Conservation (phyloP, 2,888 invertebrate genomes). For the Hesperia comma region DNA sequence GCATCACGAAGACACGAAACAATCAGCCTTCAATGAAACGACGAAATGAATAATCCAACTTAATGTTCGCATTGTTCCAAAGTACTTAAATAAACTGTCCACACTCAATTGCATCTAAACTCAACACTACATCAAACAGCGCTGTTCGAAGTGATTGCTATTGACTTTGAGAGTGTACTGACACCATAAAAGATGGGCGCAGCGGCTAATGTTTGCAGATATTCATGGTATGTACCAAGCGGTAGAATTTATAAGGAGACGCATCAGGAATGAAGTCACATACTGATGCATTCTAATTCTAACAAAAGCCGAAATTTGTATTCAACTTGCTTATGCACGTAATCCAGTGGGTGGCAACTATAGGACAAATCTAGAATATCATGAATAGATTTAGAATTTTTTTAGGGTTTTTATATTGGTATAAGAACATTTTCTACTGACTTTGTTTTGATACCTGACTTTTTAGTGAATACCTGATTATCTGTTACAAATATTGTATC, state of each 20-base stretch:
- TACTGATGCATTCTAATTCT: constrained; percentile 71
- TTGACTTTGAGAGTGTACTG: constrained; percentile 36
- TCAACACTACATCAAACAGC: constrained; percentile 33
- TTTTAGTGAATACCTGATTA: constrained; percentile 21
- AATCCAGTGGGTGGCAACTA: constrained; percentile 75
- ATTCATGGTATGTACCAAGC: constrained; percentile 42
- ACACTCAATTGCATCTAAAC: constrained; percentile 23
- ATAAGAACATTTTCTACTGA: constrained; percentile 8
- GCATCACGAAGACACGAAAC: background rate
- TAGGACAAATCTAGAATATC: constrained; percentile 66
- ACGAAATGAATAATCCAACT: constrained; percentile 16
- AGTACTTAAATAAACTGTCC: constrained; percentile 25
- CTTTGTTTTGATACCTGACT: constrained; percentile 9
- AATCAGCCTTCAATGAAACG: constrained; percentile 6
- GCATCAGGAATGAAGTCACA: constrained; percentile 68
- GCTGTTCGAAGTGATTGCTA: constrained; percentile 25
- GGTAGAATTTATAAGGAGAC: constrained; percentile 64
- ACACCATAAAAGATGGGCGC: constrained; percentile 35
- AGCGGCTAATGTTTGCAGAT: constrained; percentile 45
- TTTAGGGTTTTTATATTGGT: constrained; percentile 13
- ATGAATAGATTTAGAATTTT: constrained; percentile 57
- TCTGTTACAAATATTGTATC: background rate
- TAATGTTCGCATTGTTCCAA: constrained; percentile 18
- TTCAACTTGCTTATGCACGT: constrained; percentile 70
- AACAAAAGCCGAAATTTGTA: constrained; percentile 65